These are phyloP conservation scores for Enteromius argenteus DNA, from an alignment of 2,797 vertebrate genomes.

Conservation along the genomic window DNA sequence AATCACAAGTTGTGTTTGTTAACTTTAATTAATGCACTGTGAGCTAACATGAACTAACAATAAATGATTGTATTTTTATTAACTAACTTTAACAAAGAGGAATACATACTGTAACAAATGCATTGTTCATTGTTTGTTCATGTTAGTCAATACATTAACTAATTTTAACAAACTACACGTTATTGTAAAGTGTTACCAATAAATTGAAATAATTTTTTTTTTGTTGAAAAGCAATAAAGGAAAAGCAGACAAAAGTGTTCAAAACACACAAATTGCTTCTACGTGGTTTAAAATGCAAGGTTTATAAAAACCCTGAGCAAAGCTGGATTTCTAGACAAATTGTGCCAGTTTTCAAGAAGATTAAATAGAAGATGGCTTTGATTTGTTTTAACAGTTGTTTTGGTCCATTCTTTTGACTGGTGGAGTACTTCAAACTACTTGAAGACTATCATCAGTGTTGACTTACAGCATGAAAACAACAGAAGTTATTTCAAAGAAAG, in stretches of 20 bases:
- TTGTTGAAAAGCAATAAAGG: not conserved
- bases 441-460: not conserved
- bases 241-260: not conserved
- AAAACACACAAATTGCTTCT: not conserved
- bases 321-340: not conserved
- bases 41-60: too few species aligned
- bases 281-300: not conserved
- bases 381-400: not conserved
- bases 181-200: too few species aligned
- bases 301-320: not conserved
- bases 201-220: not conserved
- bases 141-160: too few species aligned
- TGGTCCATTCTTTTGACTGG: not conserved
- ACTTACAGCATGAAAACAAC: not conserved
- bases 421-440: not conserved
- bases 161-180: too few species aligned
- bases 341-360: not conserved
- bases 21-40: too few species aligned
- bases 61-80: too few species aligned
- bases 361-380: not conserved
- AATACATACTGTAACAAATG: too few species aligned
- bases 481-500: not conserved
- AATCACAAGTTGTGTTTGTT: too few species aligned
- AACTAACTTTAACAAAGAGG: too few species aligned
- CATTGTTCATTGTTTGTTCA: too few species aligned